Evolutionary conservation across 2,113 vertebrate genomes (phyloP), one percentile per base, ranked within the genome.

Genomic region (Atrichornis clamosus): DNA sequence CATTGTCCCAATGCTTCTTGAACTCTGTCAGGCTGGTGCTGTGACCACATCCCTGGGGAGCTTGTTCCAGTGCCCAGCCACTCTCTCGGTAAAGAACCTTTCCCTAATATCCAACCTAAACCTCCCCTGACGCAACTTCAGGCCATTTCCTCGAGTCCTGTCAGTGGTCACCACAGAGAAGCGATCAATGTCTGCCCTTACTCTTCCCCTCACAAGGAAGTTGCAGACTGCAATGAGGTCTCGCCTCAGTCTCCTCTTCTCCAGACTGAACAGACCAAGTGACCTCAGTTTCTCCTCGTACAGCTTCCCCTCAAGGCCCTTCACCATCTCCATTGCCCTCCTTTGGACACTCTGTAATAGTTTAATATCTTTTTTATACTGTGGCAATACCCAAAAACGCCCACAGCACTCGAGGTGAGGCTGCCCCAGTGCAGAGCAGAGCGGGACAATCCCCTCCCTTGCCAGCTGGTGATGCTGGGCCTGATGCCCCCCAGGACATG

Each of bases 391-490:
- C 22, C 33, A 33, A 44, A 59, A 15, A 27, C 10, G 11, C 33
- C 8, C 14, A 27, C 44, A 77, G 0, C 8, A 27, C 33, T 77
- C 46, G 23, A 33, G 27, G 39, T 87, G 33, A 52, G 33, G 33
- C 46, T 0, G 0, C 18, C 5, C 14, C 46, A 58, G 62, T 1
- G 4, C 52, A 37, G 17, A 68, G 46, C 18, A 52, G 32, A 33
- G 53, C 0, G 0, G 46, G 32, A 68, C 37, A 77, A 10, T 77
- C 5, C 17, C 17, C 21, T 68, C 22, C 73, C 37, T 60, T 37
- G 17, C 22, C 0, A 0, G 21, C 11, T 60, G 53, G 37, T 0
- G 0, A 10, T 86, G 63, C 27, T 60, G 63, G 44, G 32, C 11
- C 42, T 58, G 50, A 13, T 75, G 30, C 24, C 0, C 11, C 28